Evolutionary conservation across 1,140 invertebrate genomes (phyloP).

Genomic region (Zophobas atratus): DNA sequence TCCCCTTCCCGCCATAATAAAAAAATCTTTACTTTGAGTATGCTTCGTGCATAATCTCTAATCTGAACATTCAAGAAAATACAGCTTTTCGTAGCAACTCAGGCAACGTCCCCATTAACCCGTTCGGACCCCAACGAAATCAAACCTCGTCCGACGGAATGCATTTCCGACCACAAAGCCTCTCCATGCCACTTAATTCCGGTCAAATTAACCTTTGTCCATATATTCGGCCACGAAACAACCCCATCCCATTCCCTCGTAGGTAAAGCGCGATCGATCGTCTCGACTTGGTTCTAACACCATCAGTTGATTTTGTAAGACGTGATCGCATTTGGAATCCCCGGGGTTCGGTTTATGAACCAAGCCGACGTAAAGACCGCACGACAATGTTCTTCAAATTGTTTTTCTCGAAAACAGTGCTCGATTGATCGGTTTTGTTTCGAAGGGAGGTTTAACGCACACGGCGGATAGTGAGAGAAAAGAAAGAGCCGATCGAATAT

Average conservation of each 20-base stretch:
- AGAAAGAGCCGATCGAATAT: background rate
- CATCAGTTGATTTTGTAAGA: constrained; percentile 59
- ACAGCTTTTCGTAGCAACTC: too few species aligned
- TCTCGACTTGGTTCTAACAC: constrained; percentile 50
- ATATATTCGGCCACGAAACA: constrained; percentile 21
- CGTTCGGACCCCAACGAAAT: too few species aligned
- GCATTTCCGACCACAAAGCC: too few species aligned
- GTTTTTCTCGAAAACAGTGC: constrained; percentile 48
- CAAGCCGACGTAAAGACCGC: constrained; percentile 55
- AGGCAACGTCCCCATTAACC: too few species aligned
- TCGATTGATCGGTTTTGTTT: constrained; percentile 41
- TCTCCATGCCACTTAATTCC: background rate
- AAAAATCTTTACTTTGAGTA: too few species aligned
- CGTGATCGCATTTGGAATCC: constrained; percentile 60
- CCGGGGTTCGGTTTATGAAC: constrained; percentile 57
- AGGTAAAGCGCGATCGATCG: constrained; percentile 58
- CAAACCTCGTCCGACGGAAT: too few species aligned
- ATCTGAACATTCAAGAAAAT: too few species aligned
- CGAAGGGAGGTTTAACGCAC: constrained; percentile 5
- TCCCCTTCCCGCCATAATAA: too few species aligned
- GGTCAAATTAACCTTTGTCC: constrained; percentile 25
- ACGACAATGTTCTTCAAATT: constrained; percentile 56
- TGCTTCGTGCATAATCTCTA: too few species aligned
- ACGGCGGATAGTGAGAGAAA: too few species aligned
- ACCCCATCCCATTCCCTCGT: constrained; percentile 45